These are phyloP conservation scores for Stenichneumon culpator DNA, from an alignment of 2,888 invertebrate genomes.

Conservation along the genomic window DNA sequence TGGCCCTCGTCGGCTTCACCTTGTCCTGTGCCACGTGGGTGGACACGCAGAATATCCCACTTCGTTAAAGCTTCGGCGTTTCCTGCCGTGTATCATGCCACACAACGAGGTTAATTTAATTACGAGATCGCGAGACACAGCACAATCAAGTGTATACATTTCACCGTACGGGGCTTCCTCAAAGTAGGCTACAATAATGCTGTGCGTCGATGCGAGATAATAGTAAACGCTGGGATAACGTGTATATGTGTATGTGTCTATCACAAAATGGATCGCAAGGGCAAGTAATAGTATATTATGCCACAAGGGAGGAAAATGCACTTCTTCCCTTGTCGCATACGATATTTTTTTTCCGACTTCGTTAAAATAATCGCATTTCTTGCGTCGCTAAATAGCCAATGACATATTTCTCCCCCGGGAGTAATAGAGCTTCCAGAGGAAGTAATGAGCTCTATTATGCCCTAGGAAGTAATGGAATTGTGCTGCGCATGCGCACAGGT, in stretches of 20 bases:
- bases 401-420: no score
- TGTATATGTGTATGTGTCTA: not conserved
- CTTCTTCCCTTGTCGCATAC: no score
- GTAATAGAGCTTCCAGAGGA: no score
- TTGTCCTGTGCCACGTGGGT: not conserved
- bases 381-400: no score
- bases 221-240: not conserved
- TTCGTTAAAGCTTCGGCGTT: not conserved
- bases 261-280: not conserved
- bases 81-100: not conserved
- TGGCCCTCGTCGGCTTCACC: conserved; percentile 29
- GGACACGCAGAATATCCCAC: not conserved
- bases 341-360: no score
- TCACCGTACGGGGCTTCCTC: conserved; percentile 2
- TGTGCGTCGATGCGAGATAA: not conserved
- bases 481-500: no score
- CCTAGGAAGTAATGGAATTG: no score
- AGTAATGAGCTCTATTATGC: no score
- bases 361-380: no score
- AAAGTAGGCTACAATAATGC: not conserved
- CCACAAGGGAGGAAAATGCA: no score
- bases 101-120: conserved; percentile 8
- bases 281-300: no score
- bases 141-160: not conserved
- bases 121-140: conserved; percentile 3